These are phyloP conservation scores for Isotomurus palustris DNA, from an alignment of 2,888 invertebrate species.

Conservation along the genomic window DNA sequence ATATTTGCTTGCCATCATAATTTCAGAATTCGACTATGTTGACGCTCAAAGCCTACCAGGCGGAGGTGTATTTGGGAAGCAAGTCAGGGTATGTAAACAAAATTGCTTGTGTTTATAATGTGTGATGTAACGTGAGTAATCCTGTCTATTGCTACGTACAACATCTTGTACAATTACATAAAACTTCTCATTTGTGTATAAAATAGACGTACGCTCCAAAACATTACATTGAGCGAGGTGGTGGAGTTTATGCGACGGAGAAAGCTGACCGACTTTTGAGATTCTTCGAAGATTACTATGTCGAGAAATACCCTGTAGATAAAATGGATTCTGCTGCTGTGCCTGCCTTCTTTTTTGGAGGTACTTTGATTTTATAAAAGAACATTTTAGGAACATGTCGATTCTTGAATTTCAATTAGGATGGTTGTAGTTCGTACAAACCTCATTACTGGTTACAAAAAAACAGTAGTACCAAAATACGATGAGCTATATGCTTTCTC, in stretches of 20 bases:
- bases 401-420: not conserved
- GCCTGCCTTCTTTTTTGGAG: slow-evolving; percentile 31
- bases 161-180: not conserved
- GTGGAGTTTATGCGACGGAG: slow-evolving; percentile 29
- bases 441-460: too few relatives aligned
- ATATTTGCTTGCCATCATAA: slow-evolving; percentile 30
- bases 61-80: slow-evolving; percentile 15
- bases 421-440: not conserved
- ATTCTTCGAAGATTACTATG: slow-evolving; percentile 22
- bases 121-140: not conserved
- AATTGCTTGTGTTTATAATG: not conserved
- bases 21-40: slow-evolving; percentile 25
- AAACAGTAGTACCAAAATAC: not conserved
- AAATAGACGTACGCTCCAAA: slow-evolving; percentile 32
- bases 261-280: slow-evolving; percentile 24
- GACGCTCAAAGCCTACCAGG: slow-evolving; percentile 18
- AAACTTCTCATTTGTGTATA: not conserved
- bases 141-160: too few relatives aligned
- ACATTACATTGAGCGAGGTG: slow-evolving; percentile 26
- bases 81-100: slow-evolving; percentile 23
- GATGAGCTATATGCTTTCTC: not conserved
- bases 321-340: slow-evolving; percentile 40
- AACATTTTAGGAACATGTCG: not conserved
- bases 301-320: slow-evolving; percentile 16
- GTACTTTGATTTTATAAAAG: not conserved